Evolutionary conservation across 2,113 vertebrate species (phyloP).

Genomic region (Dendropsophus ebraccatus): DNA sequence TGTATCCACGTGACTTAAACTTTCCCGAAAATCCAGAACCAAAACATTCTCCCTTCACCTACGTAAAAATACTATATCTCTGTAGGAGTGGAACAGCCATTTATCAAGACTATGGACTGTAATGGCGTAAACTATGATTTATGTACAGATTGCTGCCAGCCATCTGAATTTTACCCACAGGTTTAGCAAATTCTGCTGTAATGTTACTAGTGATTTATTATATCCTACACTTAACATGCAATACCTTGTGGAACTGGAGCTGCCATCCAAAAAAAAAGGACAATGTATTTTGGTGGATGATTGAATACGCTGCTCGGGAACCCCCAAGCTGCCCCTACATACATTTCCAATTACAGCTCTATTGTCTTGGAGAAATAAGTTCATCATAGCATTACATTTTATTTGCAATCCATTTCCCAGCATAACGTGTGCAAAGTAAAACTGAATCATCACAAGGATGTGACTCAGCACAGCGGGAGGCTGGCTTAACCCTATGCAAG

Average conservation of each 20-base stretch:
- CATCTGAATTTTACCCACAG: constrained; percentile 37
- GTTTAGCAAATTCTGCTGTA: constrained; percentile 27
- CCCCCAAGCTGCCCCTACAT: constrained; percentile 2
- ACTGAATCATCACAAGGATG: constrained; percentile 30
- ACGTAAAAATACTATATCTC: constrained; percentile 9
- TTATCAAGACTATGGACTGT: constrained; percentile 24
- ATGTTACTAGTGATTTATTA: constrained; percentile 41
- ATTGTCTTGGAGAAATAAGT: constrained; percentile 18
- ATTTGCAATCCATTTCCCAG: constrained; percentile 36
- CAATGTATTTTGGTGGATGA: constrained; percentile 18
- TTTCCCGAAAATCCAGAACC: background rate
- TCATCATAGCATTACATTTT: background rate
- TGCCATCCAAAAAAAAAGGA: constrained; percentile 13
- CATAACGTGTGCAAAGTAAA: background rate
- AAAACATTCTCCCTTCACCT: background rate
- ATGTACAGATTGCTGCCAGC: constrained; percentile 24
- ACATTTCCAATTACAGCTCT: constrained; percentile 24
- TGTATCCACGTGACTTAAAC: background rate
- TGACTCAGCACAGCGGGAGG: constrained; percentile 18
- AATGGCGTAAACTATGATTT: constrained; percentile 33
- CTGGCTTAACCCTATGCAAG: background rate
- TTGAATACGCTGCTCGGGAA: background rate
- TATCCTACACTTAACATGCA: background rate
- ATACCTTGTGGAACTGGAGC: background rate
- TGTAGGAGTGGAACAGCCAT: constrained; percentile 8